Evolutionary conservation across 2,113 vertebrate species (phyloP).

Genomic region (Plecotus auritus): DNA sequence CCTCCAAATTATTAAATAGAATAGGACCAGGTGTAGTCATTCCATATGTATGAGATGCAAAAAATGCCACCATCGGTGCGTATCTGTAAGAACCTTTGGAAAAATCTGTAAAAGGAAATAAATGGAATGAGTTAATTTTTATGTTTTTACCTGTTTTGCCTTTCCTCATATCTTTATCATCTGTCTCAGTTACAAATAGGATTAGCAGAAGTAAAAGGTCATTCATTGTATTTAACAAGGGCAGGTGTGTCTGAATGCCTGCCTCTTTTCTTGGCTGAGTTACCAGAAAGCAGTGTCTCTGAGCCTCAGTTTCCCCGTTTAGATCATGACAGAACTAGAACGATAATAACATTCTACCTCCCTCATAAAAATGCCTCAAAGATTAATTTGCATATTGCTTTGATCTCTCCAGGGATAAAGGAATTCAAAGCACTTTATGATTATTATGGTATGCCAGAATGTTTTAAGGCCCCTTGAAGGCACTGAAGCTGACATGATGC

Average conservation of each 20-base stretch:
- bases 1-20: conserved; percentile 84
- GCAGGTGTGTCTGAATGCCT: background rate
- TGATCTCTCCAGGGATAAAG: conserved; percentile 33
- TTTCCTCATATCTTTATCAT: background rate
- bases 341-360: background rate
- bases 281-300: background rate
- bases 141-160: background rate
- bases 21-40: conserved; percentile 85
- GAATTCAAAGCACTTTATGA: conserved; percentile 3
- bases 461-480: conserved; percentile 32
- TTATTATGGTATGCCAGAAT: background rate
- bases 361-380: background rate
- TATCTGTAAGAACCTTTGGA: conserved; percentile 87
- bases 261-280: background rate
- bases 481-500: conserved; percentile 32
- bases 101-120: conserved; percentile 79
- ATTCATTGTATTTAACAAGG: background rate
- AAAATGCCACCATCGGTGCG: conserved; percentile 87
- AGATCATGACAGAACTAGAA: background rate
- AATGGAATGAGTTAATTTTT: conserved; percentile 27
- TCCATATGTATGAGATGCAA: conserved; percentile 82
- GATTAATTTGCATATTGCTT: conserved; percentile 38
- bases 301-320: conserved; percentile 33
- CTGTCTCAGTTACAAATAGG: background rate
- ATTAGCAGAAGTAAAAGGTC: background rate